Percentiles rank a stretch among this genome's conserved stretches.
phyloP scores from a whole-genome alignment of 1,140 invertebrate genomes.

The Pseudomyrmex gracilis region DNA sequence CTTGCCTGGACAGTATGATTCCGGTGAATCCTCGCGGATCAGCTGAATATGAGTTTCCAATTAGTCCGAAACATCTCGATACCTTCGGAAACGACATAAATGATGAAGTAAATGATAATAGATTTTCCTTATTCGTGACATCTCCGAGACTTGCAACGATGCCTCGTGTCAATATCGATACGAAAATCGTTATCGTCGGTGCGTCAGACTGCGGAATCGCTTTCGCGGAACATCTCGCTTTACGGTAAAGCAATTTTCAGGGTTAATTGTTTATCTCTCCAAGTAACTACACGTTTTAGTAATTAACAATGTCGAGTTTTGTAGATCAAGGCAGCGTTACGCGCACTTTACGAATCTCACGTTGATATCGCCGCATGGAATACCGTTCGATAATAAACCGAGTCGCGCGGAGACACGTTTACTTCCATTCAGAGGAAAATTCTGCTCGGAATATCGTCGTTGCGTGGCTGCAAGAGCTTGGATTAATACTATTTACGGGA shows the following conservation, averaged over 20 bases:
- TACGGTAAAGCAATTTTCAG: slow-evolving; percentile 84
- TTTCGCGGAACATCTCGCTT: slow-evolving; percentile 89
- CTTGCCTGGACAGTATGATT: slow-evolving; percentile 78
- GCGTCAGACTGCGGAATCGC: slow-evolving; percentile 89
- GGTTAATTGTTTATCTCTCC: not conserved
- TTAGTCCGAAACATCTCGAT: slow-evolving; percentile 39
- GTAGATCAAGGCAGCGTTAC: slow-evolving; percentile 65
- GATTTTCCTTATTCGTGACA: slow-evolving; percentile 84
- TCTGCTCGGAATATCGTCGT: slow-evolving; percentile 85
- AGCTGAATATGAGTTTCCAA: slow-evolving; percentile 74
- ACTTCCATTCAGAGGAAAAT: slow-evolving; percentile 84
- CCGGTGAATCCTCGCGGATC: slow-evolving; percentile 77
- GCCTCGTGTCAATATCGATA: slow-evolving; percentile 85
- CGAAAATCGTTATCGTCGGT: slow-evolving; percentile 90
- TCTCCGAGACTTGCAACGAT: slow-evolving; percentile 82
- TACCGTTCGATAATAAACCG: slow-evolving; percentile 85
- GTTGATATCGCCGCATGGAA: slow-evolving; percentile 88
- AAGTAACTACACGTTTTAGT: not conserved
- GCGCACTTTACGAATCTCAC: slow-evolving; percentile 87
- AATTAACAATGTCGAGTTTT: not conserved
- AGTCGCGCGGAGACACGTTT: slow-evolving; percentile 82
- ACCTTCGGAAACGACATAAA: not conserved
- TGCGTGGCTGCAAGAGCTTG: slow-evolving; percentile 85
- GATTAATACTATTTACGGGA: slow-evolving; percentile 86
- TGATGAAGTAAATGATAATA: slow-evolving; percentile 34